Conservation (phyloP, 2,888 invertebrate genomes). For the Parnassius orleans region DNA sequence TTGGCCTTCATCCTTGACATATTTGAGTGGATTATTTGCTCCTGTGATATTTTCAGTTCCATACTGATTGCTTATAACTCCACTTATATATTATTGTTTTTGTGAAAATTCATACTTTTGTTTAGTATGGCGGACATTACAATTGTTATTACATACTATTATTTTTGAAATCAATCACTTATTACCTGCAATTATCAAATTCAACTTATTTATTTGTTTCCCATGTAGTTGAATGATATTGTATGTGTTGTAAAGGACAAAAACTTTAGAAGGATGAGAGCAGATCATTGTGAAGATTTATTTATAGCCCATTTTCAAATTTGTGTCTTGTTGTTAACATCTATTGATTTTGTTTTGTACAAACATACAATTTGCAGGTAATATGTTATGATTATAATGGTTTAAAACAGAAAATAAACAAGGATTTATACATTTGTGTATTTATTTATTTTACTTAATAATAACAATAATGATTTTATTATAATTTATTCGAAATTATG, state of each 20-base stretch:
- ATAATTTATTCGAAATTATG: no score
- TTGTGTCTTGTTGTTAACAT: conserved; percentile 27
- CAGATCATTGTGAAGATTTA: conserved; percentile 44
- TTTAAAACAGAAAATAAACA: conserved; percentile 20
- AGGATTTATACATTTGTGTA: conserved; percentile 10
- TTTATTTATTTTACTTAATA: conserved; percentile 16
- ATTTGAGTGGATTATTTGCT: conserved; percentile 59
- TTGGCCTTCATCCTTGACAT: conserved; percentile 11
- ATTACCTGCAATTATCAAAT: conserved; percentile 36
- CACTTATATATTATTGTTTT: conserved; percentile 45
- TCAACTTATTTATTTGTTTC: conserved; percentile 69
- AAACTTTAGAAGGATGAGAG: conserved; percentile 29
- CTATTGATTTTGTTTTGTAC: conserved; percentile 24
- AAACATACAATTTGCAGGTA: conserved; percentile 16
- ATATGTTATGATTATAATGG: conserved; percentile 8
- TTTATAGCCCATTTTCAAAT: conserved; percentile 46
- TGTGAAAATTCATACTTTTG: conserved; percentile 12
- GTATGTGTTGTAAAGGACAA: conserved; percentile 28
- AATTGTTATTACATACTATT: conserved; percentile 7
- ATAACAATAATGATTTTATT: background rate
- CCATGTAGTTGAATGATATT: conserved; percentile 55
- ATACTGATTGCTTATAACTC: conserved; percentile 62
- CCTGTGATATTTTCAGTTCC: conserved; percentile 77
- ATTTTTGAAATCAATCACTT: conserved; percentile 21
- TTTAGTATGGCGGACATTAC: conserved; percentile 16